A percentile compares a stretch with the other conserved stretches of the same genome.
phyloP scores from a whole-genome alignment of 37 sponge, comb jelly and placozoan species.

The Theonella swinhoei region DNA sequence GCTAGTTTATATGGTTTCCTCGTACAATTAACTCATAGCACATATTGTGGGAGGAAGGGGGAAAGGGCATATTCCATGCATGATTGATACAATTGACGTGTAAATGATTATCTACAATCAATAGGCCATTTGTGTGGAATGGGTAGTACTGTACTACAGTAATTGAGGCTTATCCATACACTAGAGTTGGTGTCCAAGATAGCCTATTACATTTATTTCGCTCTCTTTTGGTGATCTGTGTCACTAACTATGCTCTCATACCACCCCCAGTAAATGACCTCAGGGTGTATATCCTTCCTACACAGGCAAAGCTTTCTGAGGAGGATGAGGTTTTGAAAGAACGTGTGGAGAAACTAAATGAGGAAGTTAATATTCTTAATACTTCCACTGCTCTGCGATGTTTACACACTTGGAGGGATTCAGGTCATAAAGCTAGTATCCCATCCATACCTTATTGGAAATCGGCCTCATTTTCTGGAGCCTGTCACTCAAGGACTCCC shows the following conservation, averaged over 20 bases:
- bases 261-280: neutral
- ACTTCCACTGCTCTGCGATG: neutral
- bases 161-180: too few species aligned
- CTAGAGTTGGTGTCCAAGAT: neutral
- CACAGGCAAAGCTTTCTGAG: slow-evolving; percentile 28
- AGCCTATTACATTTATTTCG: neutral
- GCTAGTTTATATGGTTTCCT: too few species aligned
- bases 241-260: neutral
- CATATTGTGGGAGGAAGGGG: too few species aligned
- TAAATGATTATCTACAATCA: too few species aligned
- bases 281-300: neutral
- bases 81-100: too few species aligned
- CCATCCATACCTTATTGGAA: neutral
- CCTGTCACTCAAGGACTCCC: neutral
- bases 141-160: too few species aligned
- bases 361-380: neutral
- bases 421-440: neutral
- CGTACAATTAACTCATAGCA: too few species aligned
- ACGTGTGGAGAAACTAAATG: slow-evolving; percentile 12
- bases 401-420: too few species aligned
- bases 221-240: too few species aligned
- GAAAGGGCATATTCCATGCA: too few species aligned
- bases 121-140: too few species aligned
- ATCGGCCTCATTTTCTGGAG: neutral
- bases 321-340: slow-evolving; percentile 28